Evolutionary conservation across 2,888 invertebrate species (phyloP).

Genomic region (Diadromus collaris): DNA sequence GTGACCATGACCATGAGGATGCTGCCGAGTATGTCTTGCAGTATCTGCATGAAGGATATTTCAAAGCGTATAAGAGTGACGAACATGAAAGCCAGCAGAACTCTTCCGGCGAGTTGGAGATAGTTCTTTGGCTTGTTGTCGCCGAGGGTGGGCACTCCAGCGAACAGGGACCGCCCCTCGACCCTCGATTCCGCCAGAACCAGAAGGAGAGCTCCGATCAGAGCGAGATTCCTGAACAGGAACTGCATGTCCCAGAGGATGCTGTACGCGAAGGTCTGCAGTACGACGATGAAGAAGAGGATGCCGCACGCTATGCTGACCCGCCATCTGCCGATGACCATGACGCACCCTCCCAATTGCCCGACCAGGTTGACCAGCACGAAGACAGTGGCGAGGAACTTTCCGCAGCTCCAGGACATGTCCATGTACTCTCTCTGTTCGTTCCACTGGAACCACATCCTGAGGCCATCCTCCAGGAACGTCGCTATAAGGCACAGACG

Average conservation of each 20-base stretch:
- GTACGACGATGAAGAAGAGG: slow-evolving; percentile 96
- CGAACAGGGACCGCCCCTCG: slow-evolving; percentile 97
- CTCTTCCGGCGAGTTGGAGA: slow-evolving; percentile 96
- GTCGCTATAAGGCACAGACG: slow-evolving; percentile 98
- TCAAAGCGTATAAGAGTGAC: slow-evolving; percentile 97
- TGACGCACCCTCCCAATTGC: slow-evolving; percentile 97
- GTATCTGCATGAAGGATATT: slow-evolving; percentile 92
- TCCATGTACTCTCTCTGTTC: slow-evolving; percentile 99
- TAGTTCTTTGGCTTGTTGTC: slow-evolving; percentile 99
- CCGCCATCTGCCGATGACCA: slow-evolving; percentile 96
- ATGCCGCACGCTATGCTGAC: slow-evolving; percentile 96
- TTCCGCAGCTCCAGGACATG: slow-evolving; percentile 98
- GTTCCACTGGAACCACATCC: slow-evolving; percentile 99
- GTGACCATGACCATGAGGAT: slow-evolving; percentile 97
- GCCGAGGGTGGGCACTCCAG: slow-evolving; percentile 94
- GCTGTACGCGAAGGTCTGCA: slow-evolving; percentile 98
- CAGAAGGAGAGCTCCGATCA: slow-evolving; percentile 97
- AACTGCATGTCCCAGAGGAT: slow-evolving; percentile 99
- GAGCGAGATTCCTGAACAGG: slow-evolving; percentile 96
- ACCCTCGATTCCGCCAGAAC: slow-evolving; percentile 98
- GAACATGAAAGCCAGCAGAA: slow-evolving; percentile 99
- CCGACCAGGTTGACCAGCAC: slow-evolving; percentile 97
- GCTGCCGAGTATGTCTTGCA: slow-evolving; percentile 96
- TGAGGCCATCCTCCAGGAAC: slow-evolving; percentile 98
- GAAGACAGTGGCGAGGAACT: slow-evolving; percentile 95